Conservation (phyloP, 1,140 invertebrate genomes). For the Leptonema lineaticorne region DNA sequence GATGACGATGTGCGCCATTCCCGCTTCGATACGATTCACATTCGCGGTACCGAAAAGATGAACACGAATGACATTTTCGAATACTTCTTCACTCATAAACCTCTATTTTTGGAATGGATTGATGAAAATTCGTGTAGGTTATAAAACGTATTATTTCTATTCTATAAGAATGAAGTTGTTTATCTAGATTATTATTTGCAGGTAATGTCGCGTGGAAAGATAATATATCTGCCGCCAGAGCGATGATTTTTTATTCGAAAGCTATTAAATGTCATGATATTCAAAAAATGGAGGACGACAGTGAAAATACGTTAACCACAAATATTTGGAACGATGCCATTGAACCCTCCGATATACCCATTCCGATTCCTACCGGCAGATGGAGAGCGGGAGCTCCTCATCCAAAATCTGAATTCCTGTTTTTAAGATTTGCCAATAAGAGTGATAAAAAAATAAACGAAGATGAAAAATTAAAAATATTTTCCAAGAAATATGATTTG, state of each 20-base stretch:
- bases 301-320: conserved; percentile 6
- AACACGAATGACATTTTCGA: conserved; percentile 40
- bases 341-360: conserved; percentile 7
- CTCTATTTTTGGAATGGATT: conserved; percentile 39
- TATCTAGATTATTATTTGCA: not conserved
- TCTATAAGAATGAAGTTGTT: not conserved
- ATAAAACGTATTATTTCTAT: conserved; percentile 6
- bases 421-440: conserved; percentile 39
- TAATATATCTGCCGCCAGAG: conserved; percentile 38
- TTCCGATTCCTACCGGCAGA: conserved; percentile 22
- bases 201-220: conserved; percentile 41
- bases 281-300: not conserved
- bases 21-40: conserved; percentile 34
- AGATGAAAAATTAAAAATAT: conserved; percentile 33
- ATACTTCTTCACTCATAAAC: conserved; percentile 38
- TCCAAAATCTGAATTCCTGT: conserved; percentile 36
- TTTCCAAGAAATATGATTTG: conserved; percentile 37
- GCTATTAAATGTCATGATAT: conserved; percentile 27
- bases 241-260: conserved; percentile 40
- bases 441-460: conserved; percentile 37
- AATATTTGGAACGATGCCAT: conserved; percentile 21
- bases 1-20: conserved; percentile 38
- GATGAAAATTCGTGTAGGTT: conserved; percentile 38
- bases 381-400: conserved; percentile 37
- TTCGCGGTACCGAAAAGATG: conserved; percentile 35